Evolutionary conservation across 2,888 invertebrate genomes (phyloP).

Genomic region (Alloplasta piceator): DNA sequence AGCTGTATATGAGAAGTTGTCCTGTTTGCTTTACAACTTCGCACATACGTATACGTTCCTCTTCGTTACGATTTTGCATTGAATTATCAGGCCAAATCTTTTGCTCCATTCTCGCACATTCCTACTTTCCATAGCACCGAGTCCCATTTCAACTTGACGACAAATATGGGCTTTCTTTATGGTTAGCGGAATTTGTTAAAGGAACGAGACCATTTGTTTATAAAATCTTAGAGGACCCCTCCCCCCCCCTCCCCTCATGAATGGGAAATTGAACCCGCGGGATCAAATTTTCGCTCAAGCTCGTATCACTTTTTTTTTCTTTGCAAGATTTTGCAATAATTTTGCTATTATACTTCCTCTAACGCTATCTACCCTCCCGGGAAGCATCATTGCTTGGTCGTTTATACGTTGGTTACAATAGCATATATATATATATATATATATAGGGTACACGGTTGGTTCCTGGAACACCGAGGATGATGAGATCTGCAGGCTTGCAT

Average conservation of each 20-base stretch:
- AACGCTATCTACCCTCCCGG: slow-evolving; percentile 73
- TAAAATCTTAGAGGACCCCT: too few species aligned
- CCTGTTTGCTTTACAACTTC: slow-evolving; percentile 64
- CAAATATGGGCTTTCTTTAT: neutral
- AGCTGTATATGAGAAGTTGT: slow-evolving; percentile 62
- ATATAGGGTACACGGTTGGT: slow-evolving; percentile 62
- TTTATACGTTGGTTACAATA: slow-evolving; percentile 72
- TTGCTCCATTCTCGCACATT: neutral
- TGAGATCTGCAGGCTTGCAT: slow-evolving; percentile 83
- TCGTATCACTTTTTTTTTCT: slow-evolving; percentile 24
- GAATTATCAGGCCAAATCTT: slow-evolving; percentile 25
- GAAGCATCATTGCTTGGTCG: slow-evolving; percentile 72
- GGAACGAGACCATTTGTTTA: neutral
- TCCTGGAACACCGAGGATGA: slow-evolving; percentile 77
- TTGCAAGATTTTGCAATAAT: slow-evolving; percentile 70
- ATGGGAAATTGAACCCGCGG: neutral
- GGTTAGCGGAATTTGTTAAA: neutral
- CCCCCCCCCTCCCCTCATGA: too few species aligned
- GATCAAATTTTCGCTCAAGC: neutral
- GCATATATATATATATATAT: slow-evolving; percentile 19
- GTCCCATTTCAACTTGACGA: neutral
- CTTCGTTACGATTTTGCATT: slow-evolving; percentile 44
- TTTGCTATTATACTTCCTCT: slow-evolving; percentile 76
- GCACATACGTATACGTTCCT: slow-evolving; percentile 12
- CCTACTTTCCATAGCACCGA: neutral